Base-by-base conservation (phyloP, 2,113 vertebrate species). In the Upupa epops region DNA sequence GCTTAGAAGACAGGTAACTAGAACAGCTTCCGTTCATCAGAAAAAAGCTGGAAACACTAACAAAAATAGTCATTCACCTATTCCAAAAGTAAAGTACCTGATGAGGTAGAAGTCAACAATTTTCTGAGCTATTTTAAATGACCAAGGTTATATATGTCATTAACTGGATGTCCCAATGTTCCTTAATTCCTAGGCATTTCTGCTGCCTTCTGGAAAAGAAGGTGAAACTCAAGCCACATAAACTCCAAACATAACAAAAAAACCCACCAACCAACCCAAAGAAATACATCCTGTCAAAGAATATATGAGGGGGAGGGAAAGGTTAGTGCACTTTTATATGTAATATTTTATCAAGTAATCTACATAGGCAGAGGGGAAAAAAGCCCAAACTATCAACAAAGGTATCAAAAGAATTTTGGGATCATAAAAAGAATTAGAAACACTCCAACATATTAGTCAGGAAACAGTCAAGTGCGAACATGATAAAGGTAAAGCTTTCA, bases 241-340 rank as follows among this genome's bases (percentile, higher is more conserved):
- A 31, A 18, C 28, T 16, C 54, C 12, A 21, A 31, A 22, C 16
- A 17, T 52, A 29, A 5, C 7, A 12, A 14, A 37, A 52, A 12
- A n/a, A 3, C 4, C 32, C 3, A 6, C 31, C 40, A 12, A 36
- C 13, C n/a, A 12, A 6, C 59, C 58, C 24, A 46, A 24, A 36
- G 42, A 45, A 9, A 1, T 24, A 7, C 9, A 5, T 8, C 20
- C 5, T 48, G 37, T 8, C 16, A 29, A 61, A 61, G 31, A 13
- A 69, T 8, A 46, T 4, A 24, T 1, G 4, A 5, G 5, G 17
- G 6, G 4, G 34, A 10, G 64, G 5, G 7, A 36, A 32, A 6
- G 9, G 17, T 45, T 60, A 16, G 3, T 42, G 40, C 40, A 42
- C 15, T 42, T 14, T 59, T 7, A 21, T 21, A 66, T 77, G 18